Evolutionary conservation across 1,140 invertebrate species (phyloP).

Genomic region (Diuraphis noxia): DNA sequence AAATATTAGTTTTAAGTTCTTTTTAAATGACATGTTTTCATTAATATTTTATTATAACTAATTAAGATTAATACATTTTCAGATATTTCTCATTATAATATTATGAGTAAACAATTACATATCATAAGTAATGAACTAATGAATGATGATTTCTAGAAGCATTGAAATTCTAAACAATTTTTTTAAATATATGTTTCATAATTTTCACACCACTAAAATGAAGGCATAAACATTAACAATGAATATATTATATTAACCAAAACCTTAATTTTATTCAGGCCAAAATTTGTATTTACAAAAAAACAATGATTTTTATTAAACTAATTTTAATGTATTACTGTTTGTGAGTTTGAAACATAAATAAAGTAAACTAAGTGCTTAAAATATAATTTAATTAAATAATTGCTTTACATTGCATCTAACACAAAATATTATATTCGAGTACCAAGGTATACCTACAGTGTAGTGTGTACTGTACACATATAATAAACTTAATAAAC

Average conservation of each 20-base stretch:
- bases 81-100: neutral
- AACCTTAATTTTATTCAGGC: conserved; percentile 40
- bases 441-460: neutral
- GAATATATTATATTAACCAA: conserved; percentile 11
- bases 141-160: neutral
- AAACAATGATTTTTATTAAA: conserved; percentile 10
- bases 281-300: conserved; percentile 22
- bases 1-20: no score
- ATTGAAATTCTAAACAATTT: neutral
- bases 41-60: neutral
- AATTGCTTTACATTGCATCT: neutral
- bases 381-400: neutral
- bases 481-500: neutral
- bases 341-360: conserved; percentile 18
- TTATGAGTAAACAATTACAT: neutral
- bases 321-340: neutral
- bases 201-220: neutral
- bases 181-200: neutral
- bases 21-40: neutral
- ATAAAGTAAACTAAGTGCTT: conserved; percentile 14
- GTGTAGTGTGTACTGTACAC: neutral
- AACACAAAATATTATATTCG: neutral
- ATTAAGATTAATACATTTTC: neutral
- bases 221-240: neutral
- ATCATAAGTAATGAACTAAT: neutral